A percentile compares a stretch with the other conserved stretches of the same genome.
Conservation (phyloP, 2,113 vertebrate genomes). For the Chionomys nivalis region DNA sequence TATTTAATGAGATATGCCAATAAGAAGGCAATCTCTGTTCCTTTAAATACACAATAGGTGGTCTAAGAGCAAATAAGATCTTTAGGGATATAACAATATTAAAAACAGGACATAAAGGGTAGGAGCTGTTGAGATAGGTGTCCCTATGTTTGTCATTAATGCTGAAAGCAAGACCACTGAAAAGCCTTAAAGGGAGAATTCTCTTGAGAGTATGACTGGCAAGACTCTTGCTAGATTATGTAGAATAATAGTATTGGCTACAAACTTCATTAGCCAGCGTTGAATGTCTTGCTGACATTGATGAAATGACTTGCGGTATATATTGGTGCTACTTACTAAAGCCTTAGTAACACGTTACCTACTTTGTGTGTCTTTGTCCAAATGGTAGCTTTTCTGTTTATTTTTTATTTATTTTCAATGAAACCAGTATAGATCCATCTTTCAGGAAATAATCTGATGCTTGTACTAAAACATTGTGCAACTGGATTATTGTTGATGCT, state of each 20-base stretch:
- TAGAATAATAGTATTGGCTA: background rate
- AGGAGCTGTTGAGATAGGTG: background rate
- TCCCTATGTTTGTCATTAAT: background rate
- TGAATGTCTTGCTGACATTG: too few relatives aligned
- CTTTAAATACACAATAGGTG: background rate
- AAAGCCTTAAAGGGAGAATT: background rate
- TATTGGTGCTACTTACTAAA: background rate
- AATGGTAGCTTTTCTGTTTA: background rate
- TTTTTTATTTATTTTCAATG: background rate
- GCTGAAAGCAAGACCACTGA: background rate
- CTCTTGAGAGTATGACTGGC: too few relatives aligned
- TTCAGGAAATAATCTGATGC: background rate
- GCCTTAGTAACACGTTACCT: background rate
- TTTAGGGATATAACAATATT: background rate
- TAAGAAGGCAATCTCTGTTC: background rate
- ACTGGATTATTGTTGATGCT: background rate
- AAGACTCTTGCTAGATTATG: background rate
- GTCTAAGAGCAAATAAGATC: background rate
- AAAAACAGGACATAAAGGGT: background rate
- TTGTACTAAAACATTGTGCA: background rate
- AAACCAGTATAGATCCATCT: background rate
- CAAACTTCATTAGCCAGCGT: too few relatives aligned
- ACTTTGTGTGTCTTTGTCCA: background rate
- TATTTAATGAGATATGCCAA: background rate
- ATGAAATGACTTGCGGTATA: background rate